Conservation (phyloP, 2,113 vertebrate genomes). For the Datnioides undecimradiatus region DNA sequence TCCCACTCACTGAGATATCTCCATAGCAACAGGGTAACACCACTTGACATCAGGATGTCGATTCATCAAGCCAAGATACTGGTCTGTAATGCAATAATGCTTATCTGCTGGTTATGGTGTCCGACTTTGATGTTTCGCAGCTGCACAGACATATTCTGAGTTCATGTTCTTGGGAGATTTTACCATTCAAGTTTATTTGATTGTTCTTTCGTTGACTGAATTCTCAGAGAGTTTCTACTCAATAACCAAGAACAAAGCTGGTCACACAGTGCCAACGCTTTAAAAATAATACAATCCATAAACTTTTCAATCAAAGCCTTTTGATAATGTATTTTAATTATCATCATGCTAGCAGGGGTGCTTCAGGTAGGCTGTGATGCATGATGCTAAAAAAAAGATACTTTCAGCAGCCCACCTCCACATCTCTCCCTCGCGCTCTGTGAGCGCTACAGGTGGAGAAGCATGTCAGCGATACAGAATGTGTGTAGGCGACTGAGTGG, state of each 20-base stretch:
- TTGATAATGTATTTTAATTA: neutral
- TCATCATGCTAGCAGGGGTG: neutral
- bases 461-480: constrained; percentile 52
- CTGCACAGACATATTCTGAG: neutral
- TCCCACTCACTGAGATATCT: neutral
- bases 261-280: neutral
- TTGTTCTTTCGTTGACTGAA: neutral
- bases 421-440: constrained; percentile 31
- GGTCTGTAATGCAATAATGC: neutral
- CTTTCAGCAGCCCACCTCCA: constrained; percentile 45
- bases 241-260: neutral
- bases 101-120: neutral
- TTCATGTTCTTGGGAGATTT: neutral
- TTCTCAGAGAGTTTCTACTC: neutral
- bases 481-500: constrained; percentile 63
- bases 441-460: constrained; percentile 58
- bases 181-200: neutral
- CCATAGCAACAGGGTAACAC: constrained; percentile 24
- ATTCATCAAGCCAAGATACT: neutral
- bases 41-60: neutral
- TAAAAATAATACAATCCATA: neutral
- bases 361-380: constrained; percentile 10
- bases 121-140: neutral
- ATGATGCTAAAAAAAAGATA: constrained; percentile 17
- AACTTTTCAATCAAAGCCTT: constrained; percentile 7